Evolutionary conservation across 2,888 invertebrate genomes (phyloP).

Genomic region (Iphiclides podalirius): DNA sequence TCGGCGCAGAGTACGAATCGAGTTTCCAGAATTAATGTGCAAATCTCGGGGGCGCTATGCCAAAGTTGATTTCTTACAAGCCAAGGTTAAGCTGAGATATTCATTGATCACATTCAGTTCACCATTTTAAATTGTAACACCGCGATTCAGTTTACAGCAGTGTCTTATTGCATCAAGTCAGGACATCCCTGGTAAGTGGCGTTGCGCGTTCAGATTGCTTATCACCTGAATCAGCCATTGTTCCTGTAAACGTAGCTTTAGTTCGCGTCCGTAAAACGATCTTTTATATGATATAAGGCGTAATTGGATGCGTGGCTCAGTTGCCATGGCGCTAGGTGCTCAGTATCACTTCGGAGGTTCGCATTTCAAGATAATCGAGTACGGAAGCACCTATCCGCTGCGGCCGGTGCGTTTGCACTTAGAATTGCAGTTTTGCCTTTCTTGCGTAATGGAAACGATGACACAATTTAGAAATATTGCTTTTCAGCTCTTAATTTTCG

Average conservation of each 20-base stretch:
- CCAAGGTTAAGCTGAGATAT: too few species aligned
- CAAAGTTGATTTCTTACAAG: too few species aligned
- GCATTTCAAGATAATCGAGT: conserved; percentile 14
- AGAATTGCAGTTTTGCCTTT: too few species aligned
- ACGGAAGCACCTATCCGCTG: not conserved
- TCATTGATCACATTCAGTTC: too few species aligned
- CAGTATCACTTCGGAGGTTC: conserved; percentile 28
- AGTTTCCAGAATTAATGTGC: too few species aligned
- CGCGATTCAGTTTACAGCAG: too few species aligned
- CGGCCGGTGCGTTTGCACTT: conserved; percentile 10
- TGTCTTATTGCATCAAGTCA: conserved; percentile 4
- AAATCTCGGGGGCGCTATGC: too few species aligned
- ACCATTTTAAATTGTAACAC: too few species aligned
- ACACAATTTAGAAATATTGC: too few species aligned
- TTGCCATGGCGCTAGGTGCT: conserved; percentile 52
- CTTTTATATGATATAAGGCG: conserved; percentile 37
- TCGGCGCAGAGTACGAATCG: conserved; percentile 27
- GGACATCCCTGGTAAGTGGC: conserved; percentile 16
- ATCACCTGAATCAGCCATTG: conserved; percentile 5
- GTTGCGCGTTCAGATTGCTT: not conserved
- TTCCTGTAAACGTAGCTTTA: conserved; percentile 1
- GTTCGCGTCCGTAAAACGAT: conserved; percentile 10
- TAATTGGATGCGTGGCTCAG: conserved; percentile 37
- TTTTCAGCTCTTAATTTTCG: too few species aligned
- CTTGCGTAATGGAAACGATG: too few species aligned